Evolutionary conservation across 2,888 invertebrate species (phyloP).

Genomic region (Adela reaumurella): DNA sequence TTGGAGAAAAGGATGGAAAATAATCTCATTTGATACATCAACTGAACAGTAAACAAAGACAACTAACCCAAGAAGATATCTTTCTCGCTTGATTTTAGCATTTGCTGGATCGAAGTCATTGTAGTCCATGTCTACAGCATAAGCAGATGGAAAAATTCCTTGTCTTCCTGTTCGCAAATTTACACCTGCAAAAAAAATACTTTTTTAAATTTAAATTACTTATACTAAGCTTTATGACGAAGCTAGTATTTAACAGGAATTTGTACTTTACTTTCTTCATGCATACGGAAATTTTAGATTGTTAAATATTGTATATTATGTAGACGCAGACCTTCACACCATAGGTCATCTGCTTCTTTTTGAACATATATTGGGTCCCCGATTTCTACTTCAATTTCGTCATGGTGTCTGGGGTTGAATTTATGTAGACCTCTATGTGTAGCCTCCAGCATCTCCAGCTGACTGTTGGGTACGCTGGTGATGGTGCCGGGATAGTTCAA

Average conservation of each 20-base stretch:
- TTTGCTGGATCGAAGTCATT: conserved; percentile 90
- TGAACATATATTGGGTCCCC: conserved; percentile 97
- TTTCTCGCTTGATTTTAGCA: conserved; percentile 79
- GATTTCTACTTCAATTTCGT: conserved; percentile 95
- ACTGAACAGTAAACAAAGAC: no score
- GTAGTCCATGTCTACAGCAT: conserved; percentile 95
- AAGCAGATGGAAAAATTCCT: conserved; percentile 96
- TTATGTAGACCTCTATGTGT: conserved; percentile 95
- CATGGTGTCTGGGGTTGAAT: conserved; percentile 91
- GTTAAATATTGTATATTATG: no score
- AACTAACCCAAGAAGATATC: conserved; percentile 74
- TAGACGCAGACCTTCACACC: conserved; percentile 99
- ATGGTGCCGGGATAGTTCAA: conserved; percentile 61
- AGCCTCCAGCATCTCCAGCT: conserved; percentile 83
- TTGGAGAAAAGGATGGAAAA: no score
- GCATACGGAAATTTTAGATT: no score
- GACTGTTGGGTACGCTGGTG: conserved; percentile 72
- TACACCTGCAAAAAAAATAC: conserved; percentile 62
- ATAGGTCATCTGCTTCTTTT: conserved; percentile 93
- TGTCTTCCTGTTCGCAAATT: conserved; percentile 90
- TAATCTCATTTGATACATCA: no score
- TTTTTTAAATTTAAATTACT: background rate
- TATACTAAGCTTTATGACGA: background rate
- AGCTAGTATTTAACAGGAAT: no score
- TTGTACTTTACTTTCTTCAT: no score